Evolutionary conservation across 2,113 vertebrate species (phyloP), one percentile per base, ranked within the genome.

Genomic region (Synchiropus splendidus): DNA sequence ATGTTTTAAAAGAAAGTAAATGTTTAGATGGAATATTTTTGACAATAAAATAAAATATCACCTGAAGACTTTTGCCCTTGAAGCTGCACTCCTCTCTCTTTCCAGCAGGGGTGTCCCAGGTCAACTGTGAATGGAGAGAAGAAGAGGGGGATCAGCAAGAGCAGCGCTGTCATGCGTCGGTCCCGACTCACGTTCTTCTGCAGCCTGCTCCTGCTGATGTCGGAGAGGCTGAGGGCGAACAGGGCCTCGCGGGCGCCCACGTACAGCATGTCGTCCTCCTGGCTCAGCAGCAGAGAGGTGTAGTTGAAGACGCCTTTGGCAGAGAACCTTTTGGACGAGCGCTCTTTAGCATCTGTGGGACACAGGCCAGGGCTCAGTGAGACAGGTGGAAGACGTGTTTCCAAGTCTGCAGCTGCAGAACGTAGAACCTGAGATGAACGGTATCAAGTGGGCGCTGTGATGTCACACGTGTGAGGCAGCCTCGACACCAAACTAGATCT

Each of bases 51-150:
- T 27, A 4, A 27, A n/a, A 13, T 39, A 86, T 89, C 73, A 98
- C 95, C 85, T 92, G 84, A 0, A 89, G 83, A 71, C 90, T 89
- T 74, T 94, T 98, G 51, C 95, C 95, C 76, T 98, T 98, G 82
- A 96, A 98, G 61, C 86, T 87, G 31, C 95, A 98, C 61, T 97
- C 89, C 13, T 85, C 83, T 64, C 94, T 91, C 76, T 91, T 90
- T 48, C 85, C 86, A 2, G 85, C 70, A 11, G 91, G 91, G 0
- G 93, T 91, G 1, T 66, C 75, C 95, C 95, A 98, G 0, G 43
- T 84, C 59, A 98, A 79, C 95, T 97, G 75, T n/a, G n/a, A n/a
- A n/a, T n/a, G n/a, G n/a, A n/a, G n/a, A n/a, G n/a, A n/a, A n/a
- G n/a, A 27, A 27, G 21, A 27, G 21, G 4, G 21, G 21, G 8